phyloP scores from a whole-genome alignment of 2,113 vertebrate species.

The Etheostoma spectabile region DNA sequence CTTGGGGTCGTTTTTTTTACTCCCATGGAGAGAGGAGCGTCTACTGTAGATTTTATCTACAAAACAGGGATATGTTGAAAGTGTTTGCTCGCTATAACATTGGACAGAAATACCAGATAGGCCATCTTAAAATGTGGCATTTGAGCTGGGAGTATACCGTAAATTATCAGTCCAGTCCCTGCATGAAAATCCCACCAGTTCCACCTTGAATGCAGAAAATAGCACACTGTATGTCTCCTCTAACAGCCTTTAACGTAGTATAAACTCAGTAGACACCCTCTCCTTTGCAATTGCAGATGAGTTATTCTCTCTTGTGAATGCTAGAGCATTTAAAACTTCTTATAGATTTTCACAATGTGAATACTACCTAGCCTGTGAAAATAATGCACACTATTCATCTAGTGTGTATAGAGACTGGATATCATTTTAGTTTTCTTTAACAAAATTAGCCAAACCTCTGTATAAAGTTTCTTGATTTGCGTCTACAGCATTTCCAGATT shows the following conservation, averaged over 20 bases:
- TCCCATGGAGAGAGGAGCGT: background rate
- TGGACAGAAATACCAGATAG: background rate
- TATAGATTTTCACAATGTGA: background rate
- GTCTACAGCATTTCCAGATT: background rate
- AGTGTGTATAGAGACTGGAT: background rate
- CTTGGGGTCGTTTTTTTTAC: background rate
- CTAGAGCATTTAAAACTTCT: background rate
- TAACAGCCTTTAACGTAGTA: slow-evolving; percentile 1
- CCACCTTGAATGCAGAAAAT: background rate
- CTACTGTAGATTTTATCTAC: background rate
- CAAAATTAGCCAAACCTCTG: background rate
- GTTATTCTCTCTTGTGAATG: background rate
- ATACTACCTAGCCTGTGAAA: background rate
- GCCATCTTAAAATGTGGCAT: background rate
- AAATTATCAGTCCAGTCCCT: background rate
- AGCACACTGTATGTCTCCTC: background rate
- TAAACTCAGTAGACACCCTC: background rate
- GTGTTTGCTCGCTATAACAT: background rate
- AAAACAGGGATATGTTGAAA: background rate
- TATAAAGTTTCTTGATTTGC: background rate
- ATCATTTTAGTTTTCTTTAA: background rate
- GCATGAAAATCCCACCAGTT: background rate
- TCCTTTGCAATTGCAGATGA: background rate
- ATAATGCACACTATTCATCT: background rate
- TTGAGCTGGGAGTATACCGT: background rate